Evolutionary conservation across 1,140 invertebrate genomes (phyloP), one percentile per base, ranked within the genome.

Genomic region (Sycobia sp.): DNA sequence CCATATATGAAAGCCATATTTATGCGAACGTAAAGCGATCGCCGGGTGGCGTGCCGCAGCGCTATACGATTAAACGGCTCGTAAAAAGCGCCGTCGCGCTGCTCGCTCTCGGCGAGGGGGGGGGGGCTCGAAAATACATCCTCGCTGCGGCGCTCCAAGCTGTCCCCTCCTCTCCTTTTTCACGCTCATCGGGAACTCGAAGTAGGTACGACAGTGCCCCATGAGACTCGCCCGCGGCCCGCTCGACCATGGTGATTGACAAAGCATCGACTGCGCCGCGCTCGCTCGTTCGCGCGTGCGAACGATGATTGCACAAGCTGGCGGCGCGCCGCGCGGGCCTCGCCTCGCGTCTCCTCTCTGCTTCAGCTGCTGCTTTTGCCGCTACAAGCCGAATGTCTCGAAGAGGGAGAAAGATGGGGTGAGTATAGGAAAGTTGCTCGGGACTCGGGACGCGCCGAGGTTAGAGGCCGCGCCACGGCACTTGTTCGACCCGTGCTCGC

Each of bases 51-150:
- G 43, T 62, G 34, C 51, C 39, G 55, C 34, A 62, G 60, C 51
- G 23, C 39, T n/a, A n/a, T n/a, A 46, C 59, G 59, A 62, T 62
- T 55, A 62, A 62, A 62, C 60, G 60, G 50, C 60, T 62, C 60
- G 60, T 62, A 62, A 62, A 62, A 62, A 62, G 60, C n/a, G 34
- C 11, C 22, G 36, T 47, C n/a, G 29, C 44, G 43, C 27, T 9
- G 13, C 29, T 56, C 39, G 10, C 22, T 18, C 34, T 22, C 9
- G n/a, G n/a, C n/a, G n/a, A n/a, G n/a, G n/a, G n/a, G n/a, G n/a
- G n/a, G n/a, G n/a, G n/a, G n/a, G 14, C 38, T 44, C 58, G 38
- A 61, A 61, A 46, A 44, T 41, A 61, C 39, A 36, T 61, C 20
- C n/a, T 27, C 5, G 7, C 20, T 23, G 23, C 9, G 32, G n/a